Conservation (phyloP, 2,113 vertebrate genomes). For the Pyrgilauda ruficollis region DNA sequence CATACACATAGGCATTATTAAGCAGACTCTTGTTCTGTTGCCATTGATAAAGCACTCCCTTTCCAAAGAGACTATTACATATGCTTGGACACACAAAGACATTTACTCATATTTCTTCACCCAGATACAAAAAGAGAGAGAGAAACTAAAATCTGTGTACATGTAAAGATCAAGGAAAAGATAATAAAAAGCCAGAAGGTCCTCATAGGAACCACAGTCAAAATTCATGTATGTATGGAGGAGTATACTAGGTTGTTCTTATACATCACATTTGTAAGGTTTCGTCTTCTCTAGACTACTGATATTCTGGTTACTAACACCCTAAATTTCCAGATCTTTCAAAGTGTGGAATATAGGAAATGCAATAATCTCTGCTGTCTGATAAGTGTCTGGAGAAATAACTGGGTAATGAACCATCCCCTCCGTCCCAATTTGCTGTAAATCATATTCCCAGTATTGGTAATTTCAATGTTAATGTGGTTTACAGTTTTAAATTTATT, state of each 20-base stretch:
- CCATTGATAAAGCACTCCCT: not conserved
- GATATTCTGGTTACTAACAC: not conserved
- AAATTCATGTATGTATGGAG: not conserved
- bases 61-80: not conserved
- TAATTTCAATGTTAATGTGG: not conserved
- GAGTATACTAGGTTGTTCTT: not conserved
- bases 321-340: not conserved
- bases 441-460: not conserved
- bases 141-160: not conserved
- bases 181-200: not conserved
- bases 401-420: not conserved
- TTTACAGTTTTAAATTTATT: not conserved
- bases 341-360: not conserved
- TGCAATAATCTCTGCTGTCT: not conserved
- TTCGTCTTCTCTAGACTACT: not conserved
- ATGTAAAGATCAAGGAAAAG: not conserved
- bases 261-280: not conserved
- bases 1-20: not conserved
- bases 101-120: not conserved
- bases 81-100: not conserved
- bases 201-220: not conserved
- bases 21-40: not conserved
- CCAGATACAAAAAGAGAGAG: not conserved
- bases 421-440: not conserved
- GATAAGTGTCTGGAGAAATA: not conserved